phyloP scores from a whole-genome alignment of 2,888 invertebrate species.

The Empis stercorea region DNA sequence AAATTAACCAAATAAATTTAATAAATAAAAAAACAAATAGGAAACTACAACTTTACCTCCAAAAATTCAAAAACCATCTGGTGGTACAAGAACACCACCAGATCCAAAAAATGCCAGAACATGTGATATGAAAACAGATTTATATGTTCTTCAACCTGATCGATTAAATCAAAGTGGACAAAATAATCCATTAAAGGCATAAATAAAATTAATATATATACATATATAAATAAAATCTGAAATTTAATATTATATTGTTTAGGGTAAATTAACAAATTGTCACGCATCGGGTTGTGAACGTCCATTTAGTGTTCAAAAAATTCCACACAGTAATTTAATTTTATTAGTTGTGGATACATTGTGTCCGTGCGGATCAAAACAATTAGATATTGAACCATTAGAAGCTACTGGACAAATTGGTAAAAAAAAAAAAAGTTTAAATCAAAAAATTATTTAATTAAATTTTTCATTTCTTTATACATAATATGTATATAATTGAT shows the following conservation, averaged over 20 bases:
- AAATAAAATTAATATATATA: neutral
- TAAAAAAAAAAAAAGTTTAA: no score
- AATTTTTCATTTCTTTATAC: constrained; percentile 1
- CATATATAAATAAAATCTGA: neutral
- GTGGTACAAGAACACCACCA: constrained; percentile 36
- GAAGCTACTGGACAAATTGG: constrained; percentile 48
- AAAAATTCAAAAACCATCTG: constrained; percentile 26
- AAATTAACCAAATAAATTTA: neutral
- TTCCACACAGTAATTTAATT: constrained; percentile 80
- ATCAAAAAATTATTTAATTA: no score
- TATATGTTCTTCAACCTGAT: constrained; percentile 73
- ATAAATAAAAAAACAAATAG: constrained; percentile 15
- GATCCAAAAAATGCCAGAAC: constrained; percentile 53
- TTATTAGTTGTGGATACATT: constrained; percentile 77
- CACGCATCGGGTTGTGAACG: constrained; percentile 80
- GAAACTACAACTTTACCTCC: constrained; percentile 31
- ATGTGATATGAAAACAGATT: constrained; percentile 77
- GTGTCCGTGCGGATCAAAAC: constrained; percentile 79
- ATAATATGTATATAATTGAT: no score
- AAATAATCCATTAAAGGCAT: constrained; percentile 68
- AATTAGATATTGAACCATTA: constrained; percentile 66
- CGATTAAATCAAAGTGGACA: constrained; percentile 62
- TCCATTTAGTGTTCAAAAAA: constrained; percentile 85
- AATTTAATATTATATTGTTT: constrained; percentile 4
- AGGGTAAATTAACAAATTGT: constrained; percentile 76